A percentile compares a stretch with the other conserved stretches of the same genome.
Evolutionary conservation across 1,140 invertebrate genomes (phyloP).

Genomic region (Dendroctonus ponderosae): DNA sequence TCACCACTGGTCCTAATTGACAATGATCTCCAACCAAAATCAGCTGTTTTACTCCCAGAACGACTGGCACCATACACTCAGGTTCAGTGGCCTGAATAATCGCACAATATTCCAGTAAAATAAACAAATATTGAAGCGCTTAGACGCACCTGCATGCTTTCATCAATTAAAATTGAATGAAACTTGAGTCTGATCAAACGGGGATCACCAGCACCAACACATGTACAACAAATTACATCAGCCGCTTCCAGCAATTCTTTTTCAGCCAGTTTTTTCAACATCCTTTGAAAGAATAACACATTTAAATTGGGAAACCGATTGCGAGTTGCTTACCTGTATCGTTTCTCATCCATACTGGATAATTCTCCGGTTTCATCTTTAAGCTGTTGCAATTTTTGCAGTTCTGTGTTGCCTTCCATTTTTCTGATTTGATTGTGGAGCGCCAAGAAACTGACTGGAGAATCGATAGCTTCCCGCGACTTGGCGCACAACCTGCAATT

Average conservation of each 20-base stretch:
- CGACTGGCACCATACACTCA: constrained; percentile 94
- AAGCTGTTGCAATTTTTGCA: constrained; percentile 93
- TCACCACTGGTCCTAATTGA: constrained; percentile 96
- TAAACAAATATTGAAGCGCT: neutral
- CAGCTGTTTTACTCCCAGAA: constrained; percentile 92
- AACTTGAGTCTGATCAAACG: constrained; percentile 89
- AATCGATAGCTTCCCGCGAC: constrained; percentile 96
- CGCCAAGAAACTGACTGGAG: constrained; percentile 94
- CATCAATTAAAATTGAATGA: constrained; percentile 96
- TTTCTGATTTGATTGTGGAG: constrained; percentile 97
- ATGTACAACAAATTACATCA: constrained; percentile 99
- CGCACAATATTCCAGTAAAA: constrained; percentile 12
- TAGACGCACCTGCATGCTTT: constrained; percentile 71
- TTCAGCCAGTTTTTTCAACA: constrained; percentile 89
- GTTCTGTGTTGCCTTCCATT: constrained; percentile 84
- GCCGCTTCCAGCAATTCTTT: constrained; percentile 91
- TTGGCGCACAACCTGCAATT: constrained; percentile 86
- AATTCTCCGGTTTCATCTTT: constrained; percentile 97
- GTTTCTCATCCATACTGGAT: constrained; percentile 89
- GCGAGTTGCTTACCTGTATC: constrained; percentile 59
- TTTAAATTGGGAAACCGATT: neutral
- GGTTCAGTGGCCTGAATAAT: constrained; percentile 62
- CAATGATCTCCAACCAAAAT: constrained; percentile 99
- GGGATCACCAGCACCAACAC: constrained; percentile 97
- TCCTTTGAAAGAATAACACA: constrained; percentile 51